Conservation (phyloP, 2,113 vertebrate genomes). For the Danio rerio region GRCz12tu NC_133198.1:3590001-3590500, state of each 20-base stretch:
- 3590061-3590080: not conserved
- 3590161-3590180: not conserved
- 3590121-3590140: conserved; percentile 7
- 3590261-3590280: conserved; percentile 10
- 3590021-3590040: not conserved
- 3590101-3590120: not conserved
- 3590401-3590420: too few species aligned
- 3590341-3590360: not conserved
- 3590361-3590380: too few species aligned
- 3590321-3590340: not conserved
- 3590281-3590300: not conserved
- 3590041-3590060: not conserved
- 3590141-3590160: not conserved
- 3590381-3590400: too few species aligned
- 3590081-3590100: not conserved
- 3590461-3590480: not conserved
- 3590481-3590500: not conserved
- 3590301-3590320: not conserved
- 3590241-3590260: not conserved
- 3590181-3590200: not conserved
- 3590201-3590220: not conserved
- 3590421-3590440: not conserved
- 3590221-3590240: not conserved
- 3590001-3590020: not conserved
- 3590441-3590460: too few species aligned